Percentiles rank a stretch among this genome's conserved stretches.
Evolutionary conservation across 2,113 vertebrate genomes (phyloP).

Genomic region (Hypanus sabinus): DNA sequence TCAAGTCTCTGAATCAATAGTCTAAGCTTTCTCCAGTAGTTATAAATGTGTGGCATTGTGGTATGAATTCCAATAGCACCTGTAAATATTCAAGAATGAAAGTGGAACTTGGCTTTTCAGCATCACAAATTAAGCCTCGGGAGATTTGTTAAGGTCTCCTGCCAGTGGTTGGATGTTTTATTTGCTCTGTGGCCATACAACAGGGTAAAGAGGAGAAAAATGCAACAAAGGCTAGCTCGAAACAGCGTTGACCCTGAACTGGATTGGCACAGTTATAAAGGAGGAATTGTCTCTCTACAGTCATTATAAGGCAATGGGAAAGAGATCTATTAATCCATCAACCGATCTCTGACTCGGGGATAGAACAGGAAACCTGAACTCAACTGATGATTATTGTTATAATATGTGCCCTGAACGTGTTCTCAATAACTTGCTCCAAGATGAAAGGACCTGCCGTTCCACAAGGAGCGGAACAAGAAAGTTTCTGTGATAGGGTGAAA

Average conservation of each 20-base stretch:
- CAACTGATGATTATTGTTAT: neutral
- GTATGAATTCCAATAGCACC: neutral
- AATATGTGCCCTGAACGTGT: neutral
- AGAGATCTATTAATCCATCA: neutral
- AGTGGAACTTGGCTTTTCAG: slow-evolving; percentile 15
- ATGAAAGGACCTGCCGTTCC: neutral
- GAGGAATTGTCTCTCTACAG: neutral
- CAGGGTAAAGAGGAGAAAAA: neutral
- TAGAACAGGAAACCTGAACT: neutral
- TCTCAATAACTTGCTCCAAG: neutral
- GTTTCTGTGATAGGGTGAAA: too few species aligned
- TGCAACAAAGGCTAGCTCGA: neutral
- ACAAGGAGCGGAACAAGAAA: neutral
- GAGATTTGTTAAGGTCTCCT: slow-evolving; percentile 3
- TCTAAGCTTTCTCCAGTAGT: neutral
- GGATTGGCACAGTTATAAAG: neutral
- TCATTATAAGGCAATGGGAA: neutral
- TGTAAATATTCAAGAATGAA: slow-evolving; percentile 12
- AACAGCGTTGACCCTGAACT: neutral
- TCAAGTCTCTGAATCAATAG: too few species aligned
- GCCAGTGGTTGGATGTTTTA: neutral
- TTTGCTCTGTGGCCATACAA: neutral
- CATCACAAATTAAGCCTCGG: slow-evolving; percentile 1
- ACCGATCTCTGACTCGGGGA: neutral
- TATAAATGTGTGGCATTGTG: neutral